Evolutionary conservation across 2,113 vertebrate genomes (phyloP).

Genomic region (Charina bottae): DNA sequence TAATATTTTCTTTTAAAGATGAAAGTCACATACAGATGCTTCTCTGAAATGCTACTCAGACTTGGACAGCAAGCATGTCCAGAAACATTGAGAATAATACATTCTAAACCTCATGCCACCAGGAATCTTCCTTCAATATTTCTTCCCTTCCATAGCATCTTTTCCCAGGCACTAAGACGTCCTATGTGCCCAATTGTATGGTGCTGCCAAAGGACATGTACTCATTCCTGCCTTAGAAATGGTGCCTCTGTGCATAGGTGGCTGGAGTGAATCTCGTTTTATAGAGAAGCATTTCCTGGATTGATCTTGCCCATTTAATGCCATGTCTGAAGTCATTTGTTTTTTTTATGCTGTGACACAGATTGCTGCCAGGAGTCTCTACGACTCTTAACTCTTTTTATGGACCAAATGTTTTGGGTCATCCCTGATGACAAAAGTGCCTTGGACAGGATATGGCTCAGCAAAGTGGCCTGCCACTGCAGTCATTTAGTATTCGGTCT

Average conservation of each 20-base stretch:
- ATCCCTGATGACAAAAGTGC: constrained; percentile 63
- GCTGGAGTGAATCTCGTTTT: neutral
- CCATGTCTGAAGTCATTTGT: constrained; percentile 63
- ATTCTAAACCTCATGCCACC: neutral
- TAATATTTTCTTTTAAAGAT: constrained; percentile 28
- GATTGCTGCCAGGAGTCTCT: constrained; percentile 65
- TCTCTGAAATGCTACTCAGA: neutral
- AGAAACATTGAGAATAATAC: neutral
- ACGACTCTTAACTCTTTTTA: constrained; percentile 66
- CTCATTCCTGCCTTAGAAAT: constrained; percentile 24
- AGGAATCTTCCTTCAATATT: neutral
- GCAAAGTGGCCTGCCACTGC: constrained; percentile 65
- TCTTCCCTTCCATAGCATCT: neutral
- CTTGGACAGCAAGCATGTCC: neutral
- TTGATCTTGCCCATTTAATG: constrained; percentile 53
- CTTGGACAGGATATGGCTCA: constrained; percentile 68
- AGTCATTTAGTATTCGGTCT: constrained; percentile 66
- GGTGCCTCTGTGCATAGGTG: constrained; percentile 8
- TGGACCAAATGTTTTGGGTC: constrained; percentile 75
- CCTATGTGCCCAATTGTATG: neutral
- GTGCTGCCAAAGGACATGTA: neutral
- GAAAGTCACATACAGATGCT: neutral
- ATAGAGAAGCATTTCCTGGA: constrained; percentile 50
- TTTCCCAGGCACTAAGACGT: neutral
- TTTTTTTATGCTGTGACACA: constrained; percentile 68